Conservation (phyloP, 1,140 invertebrate genomes). For the Hydropsyche tenuis region DNA sequence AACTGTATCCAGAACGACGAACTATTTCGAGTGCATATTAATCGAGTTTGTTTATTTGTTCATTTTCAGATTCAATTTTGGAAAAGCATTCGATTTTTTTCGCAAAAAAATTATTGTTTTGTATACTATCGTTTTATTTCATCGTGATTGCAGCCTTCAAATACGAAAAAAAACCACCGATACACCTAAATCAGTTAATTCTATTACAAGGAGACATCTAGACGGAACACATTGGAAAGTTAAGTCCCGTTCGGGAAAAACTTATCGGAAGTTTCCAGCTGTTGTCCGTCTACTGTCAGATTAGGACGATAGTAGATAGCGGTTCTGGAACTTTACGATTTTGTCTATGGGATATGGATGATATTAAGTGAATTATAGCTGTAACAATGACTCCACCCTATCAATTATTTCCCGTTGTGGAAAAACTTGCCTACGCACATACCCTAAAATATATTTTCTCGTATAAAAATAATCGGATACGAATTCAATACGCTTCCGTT, state of each 20-base stretch:
- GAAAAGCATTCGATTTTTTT: background rate
- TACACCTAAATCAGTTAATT: conserved; percentile 29
- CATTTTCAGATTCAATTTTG: no score
- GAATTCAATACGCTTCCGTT: no score
- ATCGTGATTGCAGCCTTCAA: background rate
- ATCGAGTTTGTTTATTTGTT: background rate
- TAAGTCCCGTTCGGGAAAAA: conserved; percentile 26
- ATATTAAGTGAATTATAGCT: conserved; percentile 28
- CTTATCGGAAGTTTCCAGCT: conserved; percentile 24
- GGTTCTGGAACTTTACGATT: conserved; percentile 32
- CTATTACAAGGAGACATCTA: conserved; percentile 20
- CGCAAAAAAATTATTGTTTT: no score
- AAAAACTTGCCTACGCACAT: background rate
- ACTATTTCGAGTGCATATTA: background rate
- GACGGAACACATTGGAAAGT: conserved; percentile 27
- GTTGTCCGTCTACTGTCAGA: conserved; percentile 39
- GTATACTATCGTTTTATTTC: background rate
- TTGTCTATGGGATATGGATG: conserved; percentile 28
- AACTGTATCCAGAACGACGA: conserved; percentile 8
- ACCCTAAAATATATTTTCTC: no score
- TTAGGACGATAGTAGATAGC: conserved; percentile 29
- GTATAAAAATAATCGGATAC: no score
- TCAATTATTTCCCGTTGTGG: conserved; percentile 27
- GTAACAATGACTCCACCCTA: conserved; percentile 29
- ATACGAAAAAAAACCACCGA: background rate